Base-by-base conservation (phyloP, 92 coral and sea anemone genomes). In the Epizoanthus scotinus region DNA sequence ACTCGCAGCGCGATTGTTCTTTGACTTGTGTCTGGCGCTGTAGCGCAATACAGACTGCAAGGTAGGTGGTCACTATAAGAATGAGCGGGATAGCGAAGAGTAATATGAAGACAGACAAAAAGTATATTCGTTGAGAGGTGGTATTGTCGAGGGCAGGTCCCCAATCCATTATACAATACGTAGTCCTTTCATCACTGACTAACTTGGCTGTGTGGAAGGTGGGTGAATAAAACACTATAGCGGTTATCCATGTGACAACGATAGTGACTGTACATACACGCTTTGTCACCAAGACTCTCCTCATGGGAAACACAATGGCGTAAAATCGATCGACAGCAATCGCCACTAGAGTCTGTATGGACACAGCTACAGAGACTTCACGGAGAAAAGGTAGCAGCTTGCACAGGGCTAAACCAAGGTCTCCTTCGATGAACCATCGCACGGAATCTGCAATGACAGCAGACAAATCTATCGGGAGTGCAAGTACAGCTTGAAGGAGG, bases 251-350 rank as follows among this genome's bases (percentile, higher is more conserved):
- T 9, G 68, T 75, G 3, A 57, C 34, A 59, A 15, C 40, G 22
- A 75, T 75, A 17, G 81, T 21, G 19, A 21, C 81, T 21, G 40
- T 34, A 34, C 81, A 75, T 14, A 59, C 81, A 36, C 68, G 52
- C 27, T 22, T 75, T 59, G 68, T 58, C 21, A 75, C 59, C 28
- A 75, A 38, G 40, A 28, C 40, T 36, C 59, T 75, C 38, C 36
- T 59, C 50, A 75, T 25, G 8, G 81, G 81, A 34, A 75, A 75
- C 24, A 9, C 24, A 20, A 75, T 27, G 7, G 81, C 81, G 56
- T 75, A 75, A 38, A 75, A 75, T 60, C 81, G 67, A 75, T 75
- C 81, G 44, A 75, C 25, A 4, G 81, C 68, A 59, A 75, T 67
- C 52, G 59, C 19, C 10, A 75, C 81, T 12, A 75, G 56, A 36